Evolutionary conservation across 2,888 invertebrate genomes (phyloP).

Genomic region (Xanthorhoe designata): DNA sequence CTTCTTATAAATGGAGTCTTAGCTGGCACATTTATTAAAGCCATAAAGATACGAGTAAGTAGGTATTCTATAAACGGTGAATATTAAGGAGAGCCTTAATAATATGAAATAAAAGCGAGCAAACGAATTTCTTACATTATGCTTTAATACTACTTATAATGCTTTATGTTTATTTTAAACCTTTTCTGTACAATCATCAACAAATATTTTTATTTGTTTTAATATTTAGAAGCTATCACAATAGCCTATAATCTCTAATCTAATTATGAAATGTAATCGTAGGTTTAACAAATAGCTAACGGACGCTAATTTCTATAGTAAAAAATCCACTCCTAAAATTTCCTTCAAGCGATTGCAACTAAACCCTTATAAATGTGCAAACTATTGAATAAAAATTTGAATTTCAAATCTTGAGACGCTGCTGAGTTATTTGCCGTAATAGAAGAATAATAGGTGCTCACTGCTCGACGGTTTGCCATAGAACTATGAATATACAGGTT

Average conservation of each 20-base stretch:
- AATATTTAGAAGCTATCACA: too few species aligned
- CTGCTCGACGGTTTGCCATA: constrained; percentile 5
- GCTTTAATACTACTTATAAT: too few species aligned
- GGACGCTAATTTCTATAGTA: neutral
- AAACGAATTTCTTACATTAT: neutral
- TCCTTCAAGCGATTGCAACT: constrained; percentile 13
- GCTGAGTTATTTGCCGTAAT: constrained; percentile 30
- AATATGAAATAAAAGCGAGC: neutral
- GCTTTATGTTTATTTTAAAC: too few species aligned
- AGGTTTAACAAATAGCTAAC: too few species aligned
- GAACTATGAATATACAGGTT: constrained; percentile 5
- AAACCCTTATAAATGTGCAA: constrained; percentile 26
- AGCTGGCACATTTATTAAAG: constrained; percentile 9
- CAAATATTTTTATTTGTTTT: too few species aligned
- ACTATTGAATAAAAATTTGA: constrained; percentile 34
- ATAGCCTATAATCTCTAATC: too few species aligned
- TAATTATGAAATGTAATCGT: too few species aligned
- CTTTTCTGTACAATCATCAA: too few species aligned
- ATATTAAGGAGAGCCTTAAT: neutral
- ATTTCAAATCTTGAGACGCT: constrained; percentile 27
- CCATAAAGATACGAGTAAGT: neutral
- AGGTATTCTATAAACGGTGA: neutral
- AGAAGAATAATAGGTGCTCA: constrained; percentile 27
- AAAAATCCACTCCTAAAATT: constrained; percentile 9
- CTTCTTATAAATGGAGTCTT: constrained; percentile 23